A percentile compares a stretch with the other conserved stretches of the same genome.
Conservation (phyloP, 2,797 vertebrate genomes). For the Steatocranus sp. region DNA sequence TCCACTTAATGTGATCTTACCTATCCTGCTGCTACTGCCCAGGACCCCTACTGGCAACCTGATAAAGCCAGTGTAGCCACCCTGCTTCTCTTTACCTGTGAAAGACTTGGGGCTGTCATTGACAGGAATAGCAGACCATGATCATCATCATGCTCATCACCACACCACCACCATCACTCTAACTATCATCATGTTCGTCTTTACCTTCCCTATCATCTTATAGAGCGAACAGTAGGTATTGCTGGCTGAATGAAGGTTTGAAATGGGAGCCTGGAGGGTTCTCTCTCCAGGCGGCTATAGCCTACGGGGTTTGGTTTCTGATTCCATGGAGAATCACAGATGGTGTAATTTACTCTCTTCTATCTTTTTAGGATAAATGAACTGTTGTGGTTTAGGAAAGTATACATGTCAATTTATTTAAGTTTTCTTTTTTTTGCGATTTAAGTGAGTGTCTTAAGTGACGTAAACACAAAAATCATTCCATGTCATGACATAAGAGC, state of each 20-base stretch:
- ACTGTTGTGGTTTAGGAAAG: neutral
- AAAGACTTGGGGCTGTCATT: slow-evolving; percentile 26
- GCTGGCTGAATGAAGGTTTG: slow-evolving; percentile 14
- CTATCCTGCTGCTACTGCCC: slow-evolving; percentile 34
- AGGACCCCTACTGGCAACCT: slow-evolving; percentile 51
- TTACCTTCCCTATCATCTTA: slow-evolving; percentile 34
- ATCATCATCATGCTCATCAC: slow-evolving; percentile 49
- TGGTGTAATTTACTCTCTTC: neutral
- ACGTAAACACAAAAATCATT: neutral
- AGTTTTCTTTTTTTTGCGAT: fast-evolving
- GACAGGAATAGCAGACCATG: slow-evolving; percentile 23
- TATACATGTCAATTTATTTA: neutral
- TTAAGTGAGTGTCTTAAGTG: neutral
- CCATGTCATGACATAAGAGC: neutral
- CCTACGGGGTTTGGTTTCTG: neutral
- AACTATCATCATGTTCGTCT: slow-evolving; percentile 45
- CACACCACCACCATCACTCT: slow-evolving; percentile 24
- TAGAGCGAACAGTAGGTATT: slow-evolving; percentile 12
- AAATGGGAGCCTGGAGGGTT: slow-evolving; percentile 29
- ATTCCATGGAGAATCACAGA: neutral
- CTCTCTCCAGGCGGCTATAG: neutral
- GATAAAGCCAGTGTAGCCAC: slow-evolving; percentile 30
- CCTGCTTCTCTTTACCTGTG: slow-evolving; percentile 19
- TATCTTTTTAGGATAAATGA: neutral
- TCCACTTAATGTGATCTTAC: slow-evolving; percentile 70